phyloP scores from a whole-genome alignment of 2,888 invertebrate genomes.

The Archaeoteleia sp. region DNA sequence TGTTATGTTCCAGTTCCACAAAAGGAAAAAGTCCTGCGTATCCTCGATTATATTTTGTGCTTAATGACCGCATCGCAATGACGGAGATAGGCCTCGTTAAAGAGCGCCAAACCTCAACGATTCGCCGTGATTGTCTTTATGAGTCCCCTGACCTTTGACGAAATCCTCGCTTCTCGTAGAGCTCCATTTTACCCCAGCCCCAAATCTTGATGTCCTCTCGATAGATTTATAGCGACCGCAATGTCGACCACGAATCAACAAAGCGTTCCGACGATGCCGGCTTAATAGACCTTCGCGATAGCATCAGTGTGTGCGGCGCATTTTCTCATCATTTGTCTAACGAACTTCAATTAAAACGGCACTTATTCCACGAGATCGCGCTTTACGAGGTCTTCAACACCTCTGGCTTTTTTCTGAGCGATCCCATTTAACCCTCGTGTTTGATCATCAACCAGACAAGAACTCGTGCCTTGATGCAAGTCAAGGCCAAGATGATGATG shows the following conservation, averaged over 20 bases:
- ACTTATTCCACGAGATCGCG: not conserved
- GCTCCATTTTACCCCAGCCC: slow-evolving; percentile 7
- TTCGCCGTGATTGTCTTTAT: slow-evolving; percentile 26
- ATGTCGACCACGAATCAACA: slow-evolving; percentile 11
- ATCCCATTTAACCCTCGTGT: slow-evolving; percentile 21
- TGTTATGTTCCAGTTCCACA: too few species aligned
- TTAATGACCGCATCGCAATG: not conserved
- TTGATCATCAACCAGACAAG: slow-evolving; percentile 25
- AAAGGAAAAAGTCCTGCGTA: too few species aligned
- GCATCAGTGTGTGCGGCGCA: slow-evolving; percentile 9
- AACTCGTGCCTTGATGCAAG: slow-evolving; percentile 12
- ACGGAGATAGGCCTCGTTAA: slow-evolving; percentile 1
- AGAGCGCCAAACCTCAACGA: not conserved
- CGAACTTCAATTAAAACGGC: slow-evolving; percentile 26
- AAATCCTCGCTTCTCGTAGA: slow-evolving; percentile 7
- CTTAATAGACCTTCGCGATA: slow-evolving; percentile 14
- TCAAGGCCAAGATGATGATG: slow-evolving; percentile 30
- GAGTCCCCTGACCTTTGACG: slow-evolving; percentile 22
- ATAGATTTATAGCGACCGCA: slow-evolving; percentile 30
- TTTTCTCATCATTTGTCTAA: slow-evolving; percentile 12
- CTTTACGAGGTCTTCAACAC: slow-evolving; percentile 25
- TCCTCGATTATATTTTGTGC: too few species aligned
- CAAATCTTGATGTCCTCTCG: slow-evolving; percentile 8
- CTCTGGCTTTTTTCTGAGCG: slow-evolving; percentile 20
- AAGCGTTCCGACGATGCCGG: slow-evolving; percentile 11